Percentiles rank a stretch among this genome's conserved stretches.
These are phyloP conservation scores for Lepus europaeus DNA, from an alignment of 2,113 vertebrate species.

Conservation along the genomic window DNA sequence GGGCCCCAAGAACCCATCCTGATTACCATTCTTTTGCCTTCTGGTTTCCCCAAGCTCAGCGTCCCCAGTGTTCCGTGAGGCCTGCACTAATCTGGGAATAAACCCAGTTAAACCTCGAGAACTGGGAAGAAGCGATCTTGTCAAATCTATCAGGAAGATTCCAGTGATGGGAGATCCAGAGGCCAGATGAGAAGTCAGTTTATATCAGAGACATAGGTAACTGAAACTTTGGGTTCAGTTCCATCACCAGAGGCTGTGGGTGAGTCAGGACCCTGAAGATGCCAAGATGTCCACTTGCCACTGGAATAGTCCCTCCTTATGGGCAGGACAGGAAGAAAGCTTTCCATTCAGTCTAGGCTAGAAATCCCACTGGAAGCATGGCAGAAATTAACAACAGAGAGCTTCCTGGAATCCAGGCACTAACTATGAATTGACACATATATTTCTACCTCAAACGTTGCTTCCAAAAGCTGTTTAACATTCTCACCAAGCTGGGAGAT, in stretches of 20 bases:
- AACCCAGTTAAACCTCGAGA: constrained; percentile 72
- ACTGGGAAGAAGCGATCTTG: constrained; percentile 41
- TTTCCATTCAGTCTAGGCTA: neutral
- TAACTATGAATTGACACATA: neutral
- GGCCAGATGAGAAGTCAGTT: constrained; percentile 12
- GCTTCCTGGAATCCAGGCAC: neutral
- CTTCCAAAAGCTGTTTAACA: neutral
- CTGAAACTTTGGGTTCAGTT: constrained; percentile 17
- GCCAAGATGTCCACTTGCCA: neutral
- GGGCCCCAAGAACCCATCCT: neutral
- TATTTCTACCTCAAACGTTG: neutral
- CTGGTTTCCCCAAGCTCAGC: constrained; percentile 11
- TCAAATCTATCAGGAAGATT: constrained; percentile 53
- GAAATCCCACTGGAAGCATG: neutral
- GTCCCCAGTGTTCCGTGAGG: neutral
- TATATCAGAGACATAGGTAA: neutral
- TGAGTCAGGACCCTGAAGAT: neutral
- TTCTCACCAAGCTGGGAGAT: neutral
- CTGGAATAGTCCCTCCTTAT: neutral
- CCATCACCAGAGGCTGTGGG: neutral
- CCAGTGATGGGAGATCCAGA: neutral
- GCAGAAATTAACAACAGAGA: neutral
- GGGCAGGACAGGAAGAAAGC: neutral
- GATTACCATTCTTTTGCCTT: constrained; percentile 34
- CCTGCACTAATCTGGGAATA: neutral